Evolutionary conservation across 2,888 invertebrate genomes (phyloP), one percentile per base, ranked within the genome.

Genomic region (Eupelmus urozonus): DNA sequence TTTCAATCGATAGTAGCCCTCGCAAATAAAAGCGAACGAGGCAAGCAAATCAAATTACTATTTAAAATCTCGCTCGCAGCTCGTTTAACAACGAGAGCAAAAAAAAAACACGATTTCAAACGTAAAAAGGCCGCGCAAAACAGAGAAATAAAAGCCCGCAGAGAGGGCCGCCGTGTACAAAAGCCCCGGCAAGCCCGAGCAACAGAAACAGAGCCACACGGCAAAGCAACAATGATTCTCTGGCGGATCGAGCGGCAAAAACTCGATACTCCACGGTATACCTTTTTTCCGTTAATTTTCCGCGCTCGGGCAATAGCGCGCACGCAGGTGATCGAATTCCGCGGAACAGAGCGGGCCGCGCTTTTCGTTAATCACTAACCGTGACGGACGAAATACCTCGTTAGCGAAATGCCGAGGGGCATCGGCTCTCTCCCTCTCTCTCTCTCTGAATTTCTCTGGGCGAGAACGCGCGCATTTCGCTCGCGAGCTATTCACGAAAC

Each of bases 361-460:
- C 82, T 84, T 83, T 80, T 82, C 83, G 82, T 82, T 84, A 84
- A 84, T 84, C 82, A 83, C 82, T 81, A 82, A 73, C 81, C 81
- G 78, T 81, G 80, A 79, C 80, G 81, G 63, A 70, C 83, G 81
- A 85, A 85, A 82, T 83, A 84, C 83, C 85, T 87, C 85, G 86
- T 87, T 86, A 86, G 84, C 85, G 81, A 81, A 82, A 83, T 81
- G 83, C 82, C 82, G 80, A 76, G 80, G 81, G 84, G 71, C 69
- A 76, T 60, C 16, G 27, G 29, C 23, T 25, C 62, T 20, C 29
- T 40, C 53, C n/a, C 53, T 23, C 53, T 27, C 49, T 27, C 53
- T 34, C 27, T 40, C 63, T 27, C 45, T 34, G 4, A 18, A 18
- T 25, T 63, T 25, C 57, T 49, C 5, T 62, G 34, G 5, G 34